Base-by-base conservation (phyloP, 2,888 invertebrate genomes). In the Schrankia costaestrigalis region DNA sequence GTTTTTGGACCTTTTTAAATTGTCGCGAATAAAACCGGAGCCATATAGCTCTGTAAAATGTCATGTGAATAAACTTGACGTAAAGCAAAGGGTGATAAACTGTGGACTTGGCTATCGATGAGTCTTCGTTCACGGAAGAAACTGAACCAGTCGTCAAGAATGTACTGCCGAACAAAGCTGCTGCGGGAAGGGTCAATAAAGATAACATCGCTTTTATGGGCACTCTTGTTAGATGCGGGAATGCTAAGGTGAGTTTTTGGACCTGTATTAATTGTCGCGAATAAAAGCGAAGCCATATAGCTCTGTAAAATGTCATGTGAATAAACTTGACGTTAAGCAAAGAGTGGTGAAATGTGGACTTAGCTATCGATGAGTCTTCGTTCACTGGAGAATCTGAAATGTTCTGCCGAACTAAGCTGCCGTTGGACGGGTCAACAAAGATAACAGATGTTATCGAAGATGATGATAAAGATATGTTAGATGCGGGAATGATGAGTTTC, bases 391-490 rank as follows among this genome's bases (percentile, higher is more conserved):
- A 99, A 86, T 98, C 98, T 0, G 97, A 98, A 92, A 90, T 38
- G 92, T 93, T 0, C 75, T 91, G 32, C 93, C 93, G 41, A 89
- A 86, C 15, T 90, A 90, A 46, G 90, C 91, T 7, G 90, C 91
- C 35, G 91, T 91, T 40, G 91, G 91, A 9, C 90, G 92, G 51
- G 91, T 92, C 29, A 91, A 91, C 44, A 95, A 93, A 78, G 92
- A 90, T 33, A 98, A 98, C 75, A 93, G 98, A 96, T 0, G 99
- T 98, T 75, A 96, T 99, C 98, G 99, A 99, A 11, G 99, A 99
- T 0, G n/a, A n/a, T n/a, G n/a, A n/a, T n/a, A n/a, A n/a, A n/a
- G n/a, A n/a, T 87, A 99, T 17, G 97, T 99, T 7, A 91, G 98
- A 26, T 96, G 96, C 73, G 99, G 99, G 5, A 94, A 94, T 78